Conservation (phyloP, 2,888 invertebrate genomes). For the Ormyrus labotus region DNA sequence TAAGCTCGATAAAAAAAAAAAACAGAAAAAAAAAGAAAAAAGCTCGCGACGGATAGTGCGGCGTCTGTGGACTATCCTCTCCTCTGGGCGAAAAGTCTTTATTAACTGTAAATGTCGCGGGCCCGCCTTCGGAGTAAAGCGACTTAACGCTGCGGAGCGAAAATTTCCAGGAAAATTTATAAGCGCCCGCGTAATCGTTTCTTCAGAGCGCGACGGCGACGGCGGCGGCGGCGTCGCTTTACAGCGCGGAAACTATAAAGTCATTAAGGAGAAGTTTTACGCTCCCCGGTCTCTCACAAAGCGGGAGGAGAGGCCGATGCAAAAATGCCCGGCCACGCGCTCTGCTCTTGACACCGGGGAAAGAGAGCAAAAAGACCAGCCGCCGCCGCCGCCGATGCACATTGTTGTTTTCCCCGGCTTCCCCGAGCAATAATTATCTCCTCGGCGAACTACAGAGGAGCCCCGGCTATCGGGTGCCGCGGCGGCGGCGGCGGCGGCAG, state of each 20-base stretch:
- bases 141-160: conserved; percentile 3
- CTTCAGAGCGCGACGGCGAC: background rate
- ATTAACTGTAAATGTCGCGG: conserved; percentile 34
- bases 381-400: background rate
- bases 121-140: conserved; percentile 1
- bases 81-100: conserved; percentile 19
- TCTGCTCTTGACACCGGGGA: conserved; percentile 43
- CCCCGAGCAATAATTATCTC: conserved; percentile 49
- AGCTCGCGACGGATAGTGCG: background rate
- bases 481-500: background rate
- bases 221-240: too few species aligned
- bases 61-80: background rate
- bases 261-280: conserved; percentile 43
- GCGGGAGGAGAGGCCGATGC: background rate
- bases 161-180: conserved; percentile 28
- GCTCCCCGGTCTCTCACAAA: background rate
- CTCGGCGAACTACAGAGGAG: background rate
- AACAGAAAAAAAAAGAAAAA: background rate
- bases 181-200: conserved; percentile 33
- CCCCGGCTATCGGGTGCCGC: background rate
- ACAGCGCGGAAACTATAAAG: conserved; percentile 17
- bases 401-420: conserved; percentile 32
- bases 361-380: conserved; percentile 1
- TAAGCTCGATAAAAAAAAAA: conserved; percentile 17
- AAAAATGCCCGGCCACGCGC: background rate